phyloP scores from a whole-genome alignment of 2,888 invertebrate species.

The Marasmarcha lunaedactyla region DNA sequence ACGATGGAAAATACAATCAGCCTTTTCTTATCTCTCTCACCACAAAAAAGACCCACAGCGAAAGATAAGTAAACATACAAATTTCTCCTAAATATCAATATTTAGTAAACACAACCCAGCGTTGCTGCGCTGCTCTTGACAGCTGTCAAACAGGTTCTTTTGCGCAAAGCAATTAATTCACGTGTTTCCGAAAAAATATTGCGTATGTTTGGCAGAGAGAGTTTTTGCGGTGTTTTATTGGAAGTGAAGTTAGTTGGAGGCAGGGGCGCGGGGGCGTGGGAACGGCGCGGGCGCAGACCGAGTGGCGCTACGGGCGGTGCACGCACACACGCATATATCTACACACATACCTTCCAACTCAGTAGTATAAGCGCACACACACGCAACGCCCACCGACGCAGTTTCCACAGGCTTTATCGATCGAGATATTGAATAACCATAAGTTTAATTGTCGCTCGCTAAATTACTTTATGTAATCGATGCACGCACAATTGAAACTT shows the following conservation, averaged over 20 bases:
- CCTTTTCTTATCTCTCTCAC: no score
- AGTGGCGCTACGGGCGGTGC: constrained; percentile 54
- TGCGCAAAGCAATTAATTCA: constrained; percentile 25
- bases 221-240: constrained; percentile 40
- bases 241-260: constrained; percentile 27
- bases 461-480: no score
- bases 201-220: constrained; percentile 46
- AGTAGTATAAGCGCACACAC: neutral
- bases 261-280: constrained; percentile 34
- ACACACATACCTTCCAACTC: neutral
- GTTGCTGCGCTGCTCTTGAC: no score
- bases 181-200: constrained; percentile 30
- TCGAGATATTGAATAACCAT: no score
- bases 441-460: no score
- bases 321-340: constrained; percentile 24
- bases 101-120: no score
- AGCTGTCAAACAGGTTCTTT: constrained; percentile 21
- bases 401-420: no score
- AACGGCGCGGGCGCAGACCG: constrained; percentile 43
- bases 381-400: no score
- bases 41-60: no score
- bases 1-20: no score
- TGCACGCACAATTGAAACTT: neutral
- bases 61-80: no score
- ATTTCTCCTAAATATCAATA: no score